phyloP scores from a whole-genome alignment of 1,140 invertebrate genomes.

The Lepidostoma basale region DNA sequence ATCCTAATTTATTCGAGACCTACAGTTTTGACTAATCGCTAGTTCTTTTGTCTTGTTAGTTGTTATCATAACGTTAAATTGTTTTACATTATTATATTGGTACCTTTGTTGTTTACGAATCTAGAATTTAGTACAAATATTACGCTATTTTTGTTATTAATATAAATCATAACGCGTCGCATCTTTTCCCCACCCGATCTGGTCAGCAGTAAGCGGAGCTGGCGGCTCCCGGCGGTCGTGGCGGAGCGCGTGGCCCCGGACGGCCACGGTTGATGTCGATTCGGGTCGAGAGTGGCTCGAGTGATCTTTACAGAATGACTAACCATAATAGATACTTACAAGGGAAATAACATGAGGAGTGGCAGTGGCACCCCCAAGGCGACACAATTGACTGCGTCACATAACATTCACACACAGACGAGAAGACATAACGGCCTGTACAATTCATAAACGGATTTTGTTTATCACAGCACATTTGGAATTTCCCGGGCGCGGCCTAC shows the following conservation, averaged over 20 bases:
- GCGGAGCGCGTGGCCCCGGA: neutral
- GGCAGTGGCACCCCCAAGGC: slow-evolving; percentile 23
- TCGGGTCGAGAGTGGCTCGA: slow-evolving; percentile 8
- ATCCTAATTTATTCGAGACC: slow-evolving; percentile 40
- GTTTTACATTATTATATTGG: slow-evolving; percentile 64
- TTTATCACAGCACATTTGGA: slow-evolving; percentile 75
- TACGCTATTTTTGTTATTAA: slow-evolving; percentile 59
- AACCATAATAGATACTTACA: slow-evolving; percentile 41
- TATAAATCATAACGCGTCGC: slow-evolving; percentile 39
- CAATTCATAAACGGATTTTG: slow-evolving; percentile 69
- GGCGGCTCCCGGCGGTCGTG: neutral
- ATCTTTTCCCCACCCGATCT: slow-evolving; percentile 16
- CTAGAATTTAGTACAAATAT: slow-evolving; percentile 66
- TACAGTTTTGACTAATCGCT: slow-evolving; percentile 41
- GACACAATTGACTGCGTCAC: slow-evolving; percentile 41
- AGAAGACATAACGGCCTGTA: slow-evolving; percentile 68
- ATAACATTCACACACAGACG: slow-evolving; percentile 50
- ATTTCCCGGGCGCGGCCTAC: slow-evolving; percentile 58
- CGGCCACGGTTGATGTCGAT: neutral
- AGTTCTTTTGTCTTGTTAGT: slow-evolving; percentile 35
- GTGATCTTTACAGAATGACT: slow-evolving; percentile 36
- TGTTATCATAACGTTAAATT: slow-evolving; percentile 39
- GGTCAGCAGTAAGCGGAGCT: no score
- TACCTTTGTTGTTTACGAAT: slow-evolving; percentile 70
- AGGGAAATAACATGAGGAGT: slow-evolving; percentile 39